Base-by-base conservation (phyloP, 2,797 vertebrate genomes). In the Buphagus erythrorhynchus region DNA sequence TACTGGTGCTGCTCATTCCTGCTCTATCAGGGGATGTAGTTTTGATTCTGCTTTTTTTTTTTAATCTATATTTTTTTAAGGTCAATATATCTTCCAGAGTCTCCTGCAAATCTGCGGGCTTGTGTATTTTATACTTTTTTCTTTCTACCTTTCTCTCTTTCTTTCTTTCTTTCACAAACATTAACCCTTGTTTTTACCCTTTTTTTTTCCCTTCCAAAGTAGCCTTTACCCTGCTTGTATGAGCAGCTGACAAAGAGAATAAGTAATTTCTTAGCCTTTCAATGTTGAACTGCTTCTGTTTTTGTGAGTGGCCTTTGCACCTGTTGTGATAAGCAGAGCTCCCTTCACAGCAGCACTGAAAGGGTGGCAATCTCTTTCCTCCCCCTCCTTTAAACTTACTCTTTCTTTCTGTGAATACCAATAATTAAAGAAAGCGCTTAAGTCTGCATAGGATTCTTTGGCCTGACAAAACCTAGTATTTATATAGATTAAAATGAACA, bases 231-330 rank as follows among this genome's bases (percentile, higher is more conserved):
- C 31, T 91, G 96, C 95, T 86, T 93, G 42, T 95, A 93, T 95
- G 96, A 97, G 97, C 96, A 97, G 89, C 97, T 98, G 96, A 98
- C 97, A 97, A 98, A 97, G 96, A 95, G 97, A 97, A 97, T 96
- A 97, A 97, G 91, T 93, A 91, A 96, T 97, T 98, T 97, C 97
- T 97, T 97, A 96, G 97, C 87, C 94, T 97, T 98, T 98, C 97
- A 97, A 69, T 52, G 76, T 86, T 92, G 88, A 90, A 90, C 77
- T 89, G 97, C 97, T 88, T 91, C 95, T 98, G 95, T 62, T 97
- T 97, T 95, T 98, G 95, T 98, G 95, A 98, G 95, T 89, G 89
- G 97, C 97, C 67, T 43, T 95, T 97, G 97, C 97, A 97, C 97
- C 98, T 98, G 98, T 98, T 98, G 97, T 90, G 97, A 97, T 98